Evolutionary conservation across 2,888 invertebrate genomes (phyloP).

Genomic region (Neoscelio sp.): DNA sequence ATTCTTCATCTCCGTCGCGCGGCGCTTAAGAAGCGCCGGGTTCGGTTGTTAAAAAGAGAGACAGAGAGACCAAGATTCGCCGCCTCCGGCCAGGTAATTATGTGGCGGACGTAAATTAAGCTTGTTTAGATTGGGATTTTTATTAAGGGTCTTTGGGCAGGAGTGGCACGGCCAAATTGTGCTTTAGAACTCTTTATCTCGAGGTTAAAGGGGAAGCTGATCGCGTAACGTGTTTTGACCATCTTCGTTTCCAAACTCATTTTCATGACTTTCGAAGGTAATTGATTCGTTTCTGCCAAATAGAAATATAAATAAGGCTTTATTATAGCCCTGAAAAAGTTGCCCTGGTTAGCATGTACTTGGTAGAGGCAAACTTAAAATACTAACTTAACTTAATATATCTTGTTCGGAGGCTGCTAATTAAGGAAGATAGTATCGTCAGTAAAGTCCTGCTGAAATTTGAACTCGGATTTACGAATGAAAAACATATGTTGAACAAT

Average conservation of each 20-base stretch:
- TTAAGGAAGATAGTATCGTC: no score
- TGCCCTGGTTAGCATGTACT: no score
- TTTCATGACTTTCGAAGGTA: not conserved
- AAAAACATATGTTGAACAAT: constrained; percentile 42
- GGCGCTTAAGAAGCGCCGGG: constrained; percentile 22
- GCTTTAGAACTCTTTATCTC: constrained; percentile 73
- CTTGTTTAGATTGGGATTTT: constrained; percentile 83
- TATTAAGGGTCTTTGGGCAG: constrained; percentile 82
- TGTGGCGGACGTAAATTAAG: constrained; percentile 83
- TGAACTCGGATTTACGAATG: no score
- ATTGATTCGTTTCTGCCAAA: constrained; percentile 24
- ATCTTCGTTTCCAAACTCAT: constrained; percentile 29
- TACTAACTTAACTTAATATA: no score
- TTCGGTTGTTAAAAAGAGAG: no score
- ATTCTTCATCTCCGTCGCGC: constrained; percentile 23
- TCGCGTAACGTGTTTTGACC: constrained; percentile 35
- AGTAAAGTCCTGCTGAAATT: not conserved
- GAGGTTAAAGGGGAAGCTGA: constrained; percentile 56
- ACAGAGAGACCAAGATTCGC: constrained; percentile 52
- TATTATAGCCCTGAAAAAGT: no score
- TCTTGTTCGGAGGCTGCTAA: no score
- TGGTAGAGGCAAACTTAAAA: no score
- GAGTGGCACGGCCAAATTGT: constrained; percentile 79
- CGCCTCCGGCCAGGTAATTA: constrained; percentile 82
- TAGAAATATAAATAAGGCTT: no score